Percentiles rank a stretch among this genome's conserved stretches.
Conservation (phyloP, 2,113 vertebrate genomes). For the Bagarius yarrelli region DNA sequence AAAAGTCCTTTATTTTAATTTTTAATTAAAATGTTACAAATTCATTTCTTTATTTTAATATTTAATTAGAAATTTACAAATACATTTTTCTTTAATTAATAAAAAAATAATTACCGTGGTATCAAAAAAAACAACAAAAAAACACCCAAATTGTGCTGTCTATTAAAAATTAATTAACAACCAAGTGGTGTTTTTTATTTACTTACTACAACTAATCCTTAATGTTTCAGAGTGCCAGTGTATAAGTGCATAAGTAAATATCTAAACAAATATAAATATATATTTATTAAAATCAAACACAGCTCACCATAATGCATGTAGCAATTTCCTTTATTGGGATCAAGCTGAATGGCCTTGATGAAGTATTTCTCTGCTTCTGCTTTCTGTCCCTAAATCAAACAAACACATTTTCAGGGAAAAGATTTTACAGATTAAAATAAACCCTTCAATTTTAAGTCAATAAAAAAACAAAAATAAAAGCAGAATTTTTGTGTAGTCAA, state of each 20-base stretch:
- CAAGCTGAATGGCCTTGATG: constrained; percentile 92
- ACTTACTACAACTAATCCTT: no score
- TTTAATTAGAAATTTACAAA: no score
- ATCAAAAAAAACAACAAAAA: no score
- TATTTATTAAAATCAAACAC: constrained; percentile 23
- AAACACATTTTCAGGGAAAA: constrained; percentile 24
- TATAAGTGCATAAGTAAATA: not conserved
- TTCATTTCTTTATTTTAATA: no score
- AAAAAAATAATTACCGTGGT: no score
- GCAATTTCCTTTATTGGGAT: constrained; percentile 96
- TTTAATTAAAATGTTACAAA: no score
- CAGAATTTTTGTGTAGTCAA: not conserved
- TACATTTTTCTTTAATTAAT: no score
- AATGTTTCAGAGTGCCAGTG: not conserved
- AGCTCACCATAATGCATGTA: constrained; percentile 98
- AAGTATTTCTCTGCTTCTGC: constrained; percentile 93
- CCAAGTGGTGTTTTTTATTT: no score
- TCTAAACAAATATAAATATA: not conserved
- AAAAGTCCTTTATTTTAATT: no score
- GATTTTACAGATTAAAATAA: not conserved
- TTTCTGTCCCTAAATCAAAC: constrained; percentile 84
- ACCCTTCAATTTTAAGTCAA: not conserved
- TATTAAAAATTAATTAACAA: no score
- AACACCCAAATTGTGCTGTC: no score
- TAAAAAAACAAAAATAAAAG: not conserved